Evolutionary conservation across 2,113 vertebrate species (phyloP).

Genomic region (Xenotilapia longispinis): DNA sequence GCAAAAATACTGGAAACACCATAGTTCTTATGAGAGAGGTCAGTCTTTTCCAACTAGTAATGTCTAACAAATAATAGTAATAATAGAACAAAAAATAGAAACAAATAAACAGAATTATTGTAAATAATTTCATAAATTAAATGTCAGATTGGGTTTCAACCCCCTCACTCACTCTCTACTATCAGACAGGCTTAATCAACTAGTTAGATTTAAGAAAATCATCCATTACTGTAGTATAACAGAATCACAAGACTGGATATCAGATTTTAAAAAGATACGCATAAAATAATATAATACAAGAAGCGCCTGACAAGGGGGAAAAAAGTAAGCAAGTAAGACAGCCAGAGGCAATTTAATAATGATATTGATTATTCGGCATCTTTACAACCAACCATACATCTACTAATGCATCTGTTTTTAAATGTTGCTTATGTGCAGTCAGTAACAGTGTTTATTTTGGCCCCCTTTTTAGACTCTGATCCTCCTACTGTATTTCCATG

Average conservation of each 20-base stretch:
- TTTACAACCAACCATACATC: not conserved
- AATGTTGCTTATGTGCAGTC: not conserved
- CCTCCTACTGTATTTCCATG: not conserved
- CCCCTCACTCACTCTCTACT: not conserved
- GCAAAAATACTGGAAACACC: not conserved
- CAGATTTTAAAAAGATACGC: not conserved
- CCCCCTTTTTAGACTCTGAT: not conserved
- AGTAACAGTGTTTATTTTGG: not conserved
- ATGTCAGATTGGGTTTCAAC: not conserved
- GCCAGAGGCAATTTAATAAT: not conserved
- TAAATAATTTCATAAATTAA: not conserved
- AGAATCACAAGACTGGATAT: not conserved
- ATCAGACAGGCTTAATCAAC: not conserved
- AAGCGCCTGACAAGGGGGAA: not conserved
- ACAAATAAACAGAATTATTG: not conserved
- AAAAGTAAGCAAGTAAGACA: not conserved
- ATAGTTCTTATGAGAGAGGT: not conserved
- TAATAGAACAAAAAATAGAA: not conserved
- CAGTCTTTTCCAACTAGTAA: not conserved
- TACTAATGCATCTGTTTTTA: not conserved
- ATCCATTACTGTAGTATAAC: not conserved
- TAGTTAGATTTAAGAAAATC: not conserved
- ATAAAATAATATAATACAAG: not conserved
- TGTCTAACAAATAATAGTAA: not conserved
- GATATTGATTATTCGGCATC: not conserved